phyloP scores from a whole-genome alignment of 2,113 vertebrate species.

The Phalacrocorax aristotelis region DNA sequence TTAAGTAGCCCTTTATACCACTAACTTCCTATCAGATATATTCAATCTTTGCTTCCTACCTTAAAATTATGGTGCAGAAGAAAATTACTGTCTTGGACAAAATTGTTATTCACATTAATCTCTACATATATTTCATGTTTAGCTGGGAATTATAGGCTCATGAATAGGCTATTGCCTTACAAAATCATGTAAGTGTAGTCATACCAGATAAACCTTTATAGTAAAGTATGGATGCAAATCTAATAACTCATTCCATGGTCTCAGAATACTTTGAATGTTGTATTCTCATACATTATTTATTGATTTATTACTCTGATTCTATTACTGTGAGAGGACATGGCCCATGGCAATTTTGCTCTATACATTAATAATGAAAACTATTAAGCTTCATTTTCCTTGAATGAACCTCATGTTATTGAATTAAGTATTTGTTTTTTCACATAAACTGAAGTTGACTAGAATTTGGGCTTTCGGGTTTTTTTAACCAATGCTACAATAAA shows the following conservation, averaged over 20 bases:
- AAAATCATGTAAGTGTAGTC: not conserved
- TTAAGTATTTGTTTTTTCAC: not conserved
- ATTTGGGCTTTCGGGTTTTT: not conserved
- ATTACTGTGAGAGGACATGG: not conserved
- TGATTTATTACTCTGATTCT: not conserved
- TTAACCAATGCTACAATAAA: not conserved
- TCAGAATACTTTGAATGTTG: not conserved
- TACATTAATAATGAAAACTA: conserved; percentile 12
- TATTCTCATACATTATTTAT: not conserved
- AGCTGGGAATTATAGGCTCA: not conserved
- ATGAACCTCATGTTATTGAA: not conserved
- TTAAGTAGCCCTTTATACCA: not conserved
- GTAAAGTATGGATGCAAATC: not conserved
- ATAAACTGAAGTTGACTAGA: not conserved
- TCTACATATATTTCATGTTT: not conserved
- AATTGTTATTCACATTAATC: not conserved
- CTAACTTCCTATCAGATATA: not conserved
- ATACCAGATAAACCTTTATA: not conserved
- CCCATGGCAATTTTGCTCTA: not conserved
- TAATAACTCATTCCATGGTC: not conserved
- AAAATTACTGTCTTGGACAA: not conserved
- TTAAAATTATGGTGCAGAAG: not conserved
- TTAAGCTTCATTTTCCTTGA: conserved; percentile 13
- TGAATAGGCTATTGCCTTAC: not conserved
- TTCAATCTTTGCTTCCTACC: not conserved